Evolutionary conservation across 2,888 invertebrate genomes (phyloP).

Genomic region (Abrostola tripartita): DNA sequence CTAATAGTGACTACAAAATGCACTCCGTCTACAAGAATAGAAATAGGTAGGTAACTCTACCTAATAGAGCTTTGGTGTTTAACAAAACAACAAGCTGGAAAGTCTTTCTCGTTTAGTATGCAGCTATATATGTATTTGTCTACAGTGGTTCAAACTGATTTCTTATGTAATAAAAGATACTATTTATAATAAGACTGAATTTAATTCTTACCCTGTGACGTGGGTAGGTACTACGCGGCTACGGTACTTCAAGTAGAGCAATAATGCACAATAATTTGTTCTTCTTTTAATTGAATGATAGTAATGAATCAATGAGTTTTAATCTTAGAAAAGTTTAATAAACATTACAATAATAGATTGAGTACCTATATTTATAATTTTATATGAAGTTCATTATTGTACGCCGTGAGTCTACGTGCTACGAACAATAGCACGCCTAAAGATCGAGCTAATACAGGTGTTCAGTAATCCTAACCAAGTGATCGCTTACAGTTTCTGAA

Average conservation of each 20-base stretch:
- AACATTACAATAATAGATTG: no score
- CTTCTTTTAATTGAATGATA: no score
- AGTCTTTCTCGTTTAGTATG: slow-evolving; percentile 24
- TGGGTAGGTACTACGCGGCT: no score
- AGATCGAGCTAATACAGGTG: background rate
- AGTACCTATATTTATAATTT: no score
- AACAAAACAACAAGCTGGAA: slow-evolving; percentile 31
- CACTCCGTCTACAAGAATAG: slow-evolving; percentile 37
- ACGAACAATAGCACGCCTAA: no score
- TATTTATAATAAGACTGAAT: slow-evolving; percentile 38
- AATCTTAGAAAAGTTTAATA: no score
- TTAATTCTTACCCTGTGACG: slow-evolving; percentile 10
- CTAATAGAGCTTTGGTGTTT: slow-evolving; percentile 36
- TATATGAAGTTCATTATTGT: no score
- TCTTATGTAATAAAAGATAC: slow-evolving; percentile 41
- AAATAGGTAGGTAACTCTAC: slow-evolving; percentile 23
- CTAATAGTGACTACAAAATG: slow-evolving; percentile 40
- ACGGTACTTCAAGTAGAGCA: no score
- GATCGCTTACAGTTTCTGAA: background rate
- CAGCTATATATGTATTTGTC: slow-evolving; percentile 18
- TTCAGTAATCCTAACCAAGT: background rate
- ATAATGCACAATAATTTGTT: no score
- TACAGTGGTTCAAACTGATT: slow-evolving; percentile 32
- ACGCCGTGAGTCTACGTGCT: no score
- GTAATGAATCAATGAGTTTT: no score